These are phyloP conservation scores for Chloebia gouldiae DNA, from an alignment of 2,113 vertebrate genomes.

Conservation along the genomic window DNA sequence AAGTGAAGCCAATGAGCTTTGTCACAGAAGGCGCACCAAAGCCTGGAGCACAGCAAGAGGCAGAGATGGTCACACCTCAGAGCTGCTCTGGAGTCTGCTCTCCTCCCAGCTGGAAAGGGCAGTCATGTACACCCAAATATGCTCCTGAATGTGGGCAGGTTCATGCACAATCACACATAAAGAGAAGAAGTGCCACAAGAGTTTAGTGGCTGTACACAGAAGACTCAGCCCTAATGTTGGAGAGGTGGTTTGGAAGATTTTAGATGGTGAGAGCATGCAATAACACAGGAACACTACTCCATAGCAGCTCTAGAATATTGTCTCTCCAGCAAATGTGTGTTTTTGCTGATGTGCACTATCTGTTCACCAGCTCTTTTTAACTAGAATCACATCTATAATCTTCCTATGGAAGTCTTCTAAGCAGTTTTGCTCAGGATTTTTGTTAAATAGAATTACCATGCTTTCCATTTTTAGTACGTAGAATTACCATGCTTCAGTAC, in stretches of 20 bases:
- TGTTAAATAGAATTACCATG: neutral
- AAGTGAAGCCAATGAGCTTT: neutral
- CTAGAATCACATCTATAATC: neutral
- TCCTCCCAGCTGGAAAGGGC: neutral
- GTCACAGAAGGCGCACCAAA: neutral
- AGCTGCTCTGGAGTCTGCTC: neutral
- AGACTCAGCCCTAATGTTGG: neutral
- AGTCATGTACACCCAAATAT: fast-evolving
- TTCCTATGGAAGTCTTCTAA: neutral
- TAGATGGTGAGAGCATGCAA: neutral
- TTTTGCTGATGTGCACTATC: neutral
- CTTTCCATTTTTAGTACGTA: neutral
- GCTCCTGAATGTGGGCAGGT: fast-evolving
- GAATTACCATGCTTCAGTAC: neutral
- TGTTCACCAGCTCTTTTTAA: neutral
- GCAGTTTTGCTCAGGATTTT: neutral
- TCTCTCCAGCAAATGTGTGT: neutral
- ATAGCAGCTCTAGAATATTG: neutral
- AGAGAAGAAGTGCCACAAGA: neutral
- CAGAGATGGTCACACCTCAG: neutral
- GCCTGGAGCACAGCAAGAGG: neutral
- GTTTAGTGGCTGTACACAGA: neutral
- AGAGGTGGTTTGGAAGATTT: neutral
- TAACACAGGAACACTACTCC: neutral
- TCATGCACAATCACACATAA: neutral